phyloP scores from a whole-genome alignment of 2,797 vertebrate genomes.

The Bryconaethiops microstoma region DNA sequence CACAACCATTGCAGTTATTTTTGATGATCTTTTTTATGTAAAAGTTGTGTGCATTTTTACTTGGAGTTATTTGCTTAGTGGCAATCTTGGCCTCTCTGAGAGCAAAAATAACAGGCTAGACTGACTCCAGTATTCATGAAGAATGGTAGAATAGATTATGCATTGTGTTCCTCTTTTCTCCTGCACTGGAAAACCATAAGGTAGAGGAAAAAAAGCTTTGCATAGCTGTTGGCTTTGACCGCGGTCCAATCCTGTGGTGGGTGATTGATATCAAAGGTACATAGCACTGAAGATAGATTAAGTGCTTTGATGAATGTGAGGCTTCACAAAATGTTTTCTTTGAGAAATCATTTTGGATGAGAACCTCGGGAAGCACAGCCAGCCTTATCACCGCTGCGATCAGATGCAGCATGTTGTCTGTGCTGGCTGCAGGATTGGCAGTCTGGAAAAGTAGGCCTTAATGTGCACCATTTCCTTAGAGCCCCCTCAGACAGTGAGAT shows the following conservation, averaged over 20 bases:
- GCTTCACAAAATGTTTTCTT: conserved; percentile 20
- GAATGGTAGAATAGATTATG: conserved; percentile 9
- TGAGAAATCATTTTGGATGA: conserved; percentile 43
- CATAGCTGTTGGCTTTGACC: conserved; percentile 37
- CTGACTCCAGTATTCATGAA: not conserved
- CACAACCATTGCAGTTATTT: not conserved
- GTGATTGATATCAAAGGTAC: conserved; percentile 42
- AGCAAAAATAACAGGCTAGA: not conserved
- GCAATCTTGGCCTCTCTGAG: not conserved
- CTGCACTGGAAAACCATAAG: conserved; percentile 21
- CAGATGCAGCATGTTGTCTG: conserved; percentile 26
- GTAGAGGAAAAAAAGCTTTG: conserved; percentile 25
- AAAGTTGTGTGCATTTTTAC: not conserved
- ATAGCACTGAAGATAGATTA: conserved; percentile 29
- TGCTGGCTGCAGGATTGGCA: not conserved
- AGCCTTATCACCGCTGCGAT: conserved; percentile 26
- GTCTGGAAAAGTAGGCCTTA: conserved; percentile 23
- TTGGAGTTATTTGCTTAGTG: too few species aligned
- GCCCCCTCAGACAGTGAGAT: not conserved
- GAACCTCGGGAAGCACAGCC: not conserved
- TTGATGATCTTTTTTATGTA: too few species aligned
- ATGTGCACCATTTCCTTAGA: conserved; percentile 11
- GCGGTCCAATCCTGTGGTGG: conserved; percentile 34
- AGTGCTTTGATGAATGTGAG: conserved; percentile 45
- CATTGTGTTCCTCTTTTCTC: conserved; percentile 19